Evolutionary conservation across 1,140 invertebrate species (phyloP), one percentile per base, ranked within the genome.

Genomic region (Pantala flavescens): DNA sequence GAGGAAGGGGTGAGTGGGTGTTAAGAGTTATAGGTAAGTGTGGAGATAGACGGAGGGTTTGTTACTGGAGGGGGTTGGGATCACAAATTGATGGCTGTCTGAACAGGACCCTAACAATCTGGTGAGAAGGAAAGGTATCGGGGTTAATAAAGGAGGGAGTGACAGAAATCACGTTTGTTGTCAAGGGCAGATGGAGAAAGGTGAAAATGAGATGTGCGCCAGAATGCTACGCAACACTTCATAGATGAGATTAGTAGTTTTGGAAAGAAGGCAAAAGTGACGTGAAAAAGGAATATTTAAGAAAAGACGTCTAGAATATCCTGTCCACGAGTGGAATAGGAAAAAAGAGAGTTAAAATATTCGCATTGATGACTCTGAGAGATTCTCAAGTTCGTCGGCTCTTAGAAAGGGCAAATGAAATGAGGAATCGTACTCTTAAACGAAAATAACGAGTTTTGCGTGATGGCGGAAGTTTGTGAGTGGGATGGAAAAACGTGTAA

Each of bases 11-110:
- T 3, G 5, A 14, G 49, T 3, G 5, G n/a, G 12, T 63, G 49
- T 63, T 63, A 63, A 63, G 49, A 63, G 49, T 63, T 63, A 63
- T 63, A 21, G 49, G 49, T 63, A 63, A 63, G 49, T 63, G 49
- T 16, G n/a, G 49, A 63, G 12, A 21, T 16, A 63, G 49, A 21
- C 49, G 49, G 12, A 63, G 49, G 49, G 49, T 63, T 63, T 63
- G 28, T 36, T 36, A 36, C 28, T 36, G 49, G 49, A 63, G 49
- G 14, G 49, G 49, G 49, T 7, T 16, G n/a, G 49, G 12, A 63
- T 63, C 49, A 63, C 49, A 63, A 63, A 63, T 63, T 63, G 49
- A 63, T 63, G 49, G 49, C 49, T 63, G 49, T 21, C 49, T 63
- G 49, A 63, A 63, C 49, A 12, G 12, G 49, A 63, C n/a, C 49